phyloP scores from a whole-genome alignment of 2,888 invertebrate genomes.

The Choreutis nemorana region DNA sequence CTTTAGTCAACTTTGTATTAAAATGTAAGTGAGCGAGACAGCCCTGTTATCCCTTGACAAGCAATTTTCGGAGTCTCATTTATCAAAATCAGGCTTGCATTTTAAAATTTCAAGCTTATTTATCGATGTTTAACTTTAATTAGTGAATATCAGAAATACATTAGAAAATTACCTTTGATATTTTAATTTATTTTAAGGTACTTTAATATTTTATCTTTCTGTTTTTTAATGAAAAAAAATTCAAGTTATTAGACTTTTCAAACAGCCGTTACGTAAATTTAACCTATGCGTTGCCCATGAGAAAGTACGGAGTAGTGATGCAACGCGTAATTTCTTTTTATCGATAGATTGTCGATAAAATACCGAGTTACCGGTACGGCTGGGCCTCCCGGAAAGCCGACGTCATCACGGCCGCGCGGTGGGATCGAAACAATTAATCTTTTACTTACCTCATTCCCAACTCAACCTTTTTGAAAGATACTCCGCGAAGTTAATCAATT shows the following conservation, averaged over 20 bases:
- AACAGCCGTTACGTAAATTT: too few relatives aligned
- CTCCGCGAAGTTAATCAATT: constrained; percentile 50
- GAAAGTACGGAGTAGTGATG: neutral
- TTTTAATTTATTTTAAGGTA: too few relatives aligned
- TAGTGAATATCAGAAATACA: too few relatives aligned
- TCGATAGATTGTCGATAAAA: constrained; percentile 20
- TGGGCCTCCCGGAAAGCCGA: constrained; percentile 19
- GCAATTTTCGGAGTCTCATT: constrained; percentile 60
- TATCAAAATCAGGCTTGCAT: constrained; percentile 26
- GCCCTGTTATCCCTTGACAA: constrained; percentile 56
- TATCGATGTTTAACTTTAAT: too few relatives aligned
- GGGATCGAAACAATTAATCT: constrained; percentile 59
- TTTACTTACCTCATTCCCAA: constrained; percentile 36
- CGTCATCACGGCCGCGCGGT: constrained; percentile 23
- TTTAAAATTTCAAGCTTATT: constrained; percentile 4
- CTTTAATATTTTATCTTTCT: too few relatives aligned
- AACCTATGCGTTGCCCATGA: too few relatives aligned
- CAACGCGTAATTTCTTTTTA: constrained; percentile 5
- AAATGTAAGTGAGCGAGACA: constrained; percentile 46
- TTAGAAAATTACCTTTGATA: neutral
- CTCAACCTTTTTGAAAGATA: constrained; percentile 30
- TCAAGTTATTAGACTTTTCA: too few relatives aligned
- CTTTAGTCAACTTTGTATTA: too few relatives aligned
- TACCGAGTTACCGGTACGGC: constrained; percentile 9
- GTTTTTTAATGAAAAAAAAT: too few relatives aligned